Base-by-base conservation (phyloP, 2,888 invertebrate genomes). In the Leuctra nigra region DNA sequence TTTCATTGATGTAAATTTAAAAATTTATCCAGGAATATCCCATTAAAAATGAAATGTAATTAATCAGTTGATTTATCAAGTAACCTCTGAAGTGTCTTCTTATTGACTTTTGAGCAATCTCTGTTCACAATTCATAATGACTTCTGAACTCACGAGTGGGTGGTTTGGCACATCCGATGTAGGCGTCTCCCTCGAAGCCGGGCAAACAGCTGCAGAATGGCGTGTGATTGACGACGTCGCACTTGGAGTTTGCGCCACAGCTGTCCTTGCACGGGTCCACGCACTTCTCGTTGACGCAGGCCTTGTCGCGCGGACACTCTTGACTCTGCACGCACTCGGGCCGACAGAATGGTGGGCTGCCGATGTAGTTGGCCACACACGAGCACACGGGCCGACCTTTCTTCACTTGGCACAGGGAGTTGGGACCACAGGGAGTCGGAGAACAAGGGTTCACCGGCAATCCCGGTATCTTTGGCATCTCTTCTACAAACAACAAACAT, bases 261-360 rank as follows among this genome's bases (percentile, higher is more conserved):
- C 82, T 80, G 63, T 83, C 80, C 16, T 77, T 72, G 66, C 91
- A 91, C n/a, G 91, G 91, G 70, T 91, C 82, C 47, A 81, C 72
- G 68, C 91, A 92, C 74, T 87, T 89, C 67, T 89, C 87, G 63
- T 83, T 83, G 25, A 90, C 82, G 66, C 91, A 91, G 11, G 88
- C 88, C 72, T 83, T 81, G 69, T 87, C 78, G 60, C 81, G 74
- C 18, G 86, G 80, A 70, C 91, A 91, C 73, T 91, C 91, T 68
- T 86, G 85, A 68, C 84, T 91, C 54, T 87, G 81, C 4, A 88
- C 80, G 72, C 91, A 91, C 73, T 91, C 89, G 36, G 91, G 91
- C 65, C 84, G 77, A 68, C 89, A 90, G 67, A 82, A 85, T 7
- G 87, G 91, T 39, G 91, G 90, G 64, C 82, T 84, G 54, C 91